A percentile compares a stretch with the other conserved stretches of the same genome.
Conservation (phyloP, 2,888 invertebrate genomes). For the Phyllotreta cruciferae region DNA sequence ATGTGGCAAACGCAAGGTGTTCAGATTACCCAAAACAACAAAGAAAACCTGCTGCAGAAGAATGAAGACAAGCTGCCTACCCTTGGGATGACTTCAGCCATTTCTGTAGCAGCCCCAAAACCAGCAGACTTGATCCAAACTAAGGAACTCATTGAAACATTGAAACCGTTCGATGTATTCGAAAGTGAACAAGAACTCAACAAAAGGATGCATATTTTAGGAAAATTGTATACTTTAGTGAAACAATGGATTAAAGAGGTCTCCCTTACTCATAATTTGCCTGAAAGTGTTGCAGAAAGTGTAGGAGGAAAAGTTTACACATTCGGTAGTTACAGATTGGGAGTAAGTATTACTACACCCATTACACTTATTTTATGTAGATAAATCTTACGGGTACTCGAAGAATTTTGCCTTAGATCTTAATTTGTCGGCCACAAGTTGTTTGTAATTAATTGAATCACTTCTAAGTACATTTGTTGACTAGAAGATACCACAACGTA, state of each 20-base stretch:
- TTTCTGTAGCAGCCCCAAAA: constrained; percentile 86
- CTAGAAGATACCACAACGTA: too few species aligned
- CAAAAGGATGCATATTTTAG: constrained; percentile 85
- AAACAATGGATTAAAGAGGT: constrained; percentile 94
- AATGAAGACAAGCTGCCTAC: constrained; percentile 69
- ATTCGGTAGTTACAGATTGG: constrained; percentile 96
- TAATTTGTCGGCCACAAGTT: too few species aligned
- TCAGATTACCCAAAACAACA: constrained; percentile 48
- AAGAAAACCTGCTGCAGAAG: constrained; percentile 51
- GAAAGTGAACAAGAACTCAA: constrained; percentile 90
- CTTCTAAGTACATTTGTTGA: too few species aligned
- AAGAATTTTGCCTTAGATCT: background rate
- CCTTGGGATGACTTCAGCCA: constrained; percentile 93
- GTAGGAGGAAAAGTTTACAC: constrained; percentile 99
- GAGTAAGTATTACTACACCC: constrained; percentile 66
- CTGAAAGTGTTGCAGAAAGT: constrained; percentile 85
- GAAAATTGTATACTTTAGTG: constrained; percentile 88
- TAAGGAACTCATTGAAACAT: constrained; percentile 76
- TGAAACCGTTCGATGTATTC: constrained; percentile 87
- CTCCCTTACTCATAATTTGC: constrained; percentile 90
- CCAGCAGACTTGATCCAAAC: constrained; percentile 78
- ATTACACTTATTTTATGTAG: constrained; percentile 4
- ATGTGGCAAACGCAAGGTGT: constrained; percentile 39
- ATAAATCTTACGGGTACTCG: background rate
- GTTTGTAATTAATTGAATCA: background rate